These are phyloP conservation scores for Python bivittatus DNA, from an alignment of 2,113 vertebrate species.

Conservation along the genomic window DNA sequence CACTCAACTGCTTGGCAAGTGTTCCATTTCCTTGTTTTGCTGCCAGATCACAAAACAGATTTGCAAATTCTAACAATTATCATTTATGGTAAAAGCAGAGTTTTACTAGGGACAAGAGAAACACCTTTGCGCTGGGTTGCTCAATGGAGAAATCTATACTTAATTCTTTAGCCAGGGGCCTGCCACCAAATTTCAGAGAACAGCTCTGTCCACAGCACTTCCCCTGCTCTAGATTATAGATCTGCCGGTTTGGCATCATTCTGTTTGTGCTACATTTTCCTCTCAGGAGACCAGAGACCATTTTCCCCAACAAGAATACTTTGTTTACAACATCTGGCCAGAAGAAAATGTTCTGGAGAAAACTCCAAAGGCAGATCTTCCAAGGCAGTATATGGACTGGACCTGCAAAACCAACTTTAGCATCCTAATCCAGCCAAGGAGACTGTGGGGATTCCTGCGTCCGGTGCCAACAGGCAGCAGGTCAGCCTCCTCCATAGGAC, in stretches of 20 bases:
- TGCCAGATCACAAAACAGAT: not conserved
- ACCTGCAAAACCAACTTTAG: not conserved
- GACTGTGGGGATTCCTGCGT: not conserved
- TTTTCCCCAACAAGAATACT: not conserved
- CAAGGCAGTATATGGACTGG: not conserved
- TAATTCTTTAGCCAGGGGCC: not conserved
- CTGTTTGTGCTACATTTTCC: constrained; percentile 4
- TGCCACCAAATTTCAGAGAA: not conserved
- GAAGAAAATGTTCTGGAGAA: not conserved
- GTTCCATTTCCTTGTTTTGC: not conserved
- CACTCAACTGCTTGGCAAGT: not conserved
- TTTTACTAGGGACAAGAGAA: not conserved
- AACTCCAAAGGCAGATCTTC: not conserved
- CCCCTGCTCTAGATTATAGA: not conserved
- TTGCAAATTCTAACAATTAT: not conserved
- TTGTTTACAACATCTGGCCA: not conserved
- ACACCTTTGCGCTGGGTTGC: not conserved
- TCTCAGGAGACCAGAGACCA: not conserved
- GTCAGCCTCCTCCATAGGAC: not conserved
- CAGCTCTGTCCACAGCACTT: not conserved
- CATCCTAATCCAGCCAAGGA: not conserved
- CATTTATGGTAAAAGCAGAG: not conserved
- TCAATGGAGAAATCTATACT: not conserved
- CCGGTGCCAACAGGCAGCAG: not conserved
- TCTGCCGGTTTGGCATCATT: not conserved